phyloP scores from a whole-genome alignment of 2,888 invertebrate genomes.

The Lithophane leautieri region DNA sequence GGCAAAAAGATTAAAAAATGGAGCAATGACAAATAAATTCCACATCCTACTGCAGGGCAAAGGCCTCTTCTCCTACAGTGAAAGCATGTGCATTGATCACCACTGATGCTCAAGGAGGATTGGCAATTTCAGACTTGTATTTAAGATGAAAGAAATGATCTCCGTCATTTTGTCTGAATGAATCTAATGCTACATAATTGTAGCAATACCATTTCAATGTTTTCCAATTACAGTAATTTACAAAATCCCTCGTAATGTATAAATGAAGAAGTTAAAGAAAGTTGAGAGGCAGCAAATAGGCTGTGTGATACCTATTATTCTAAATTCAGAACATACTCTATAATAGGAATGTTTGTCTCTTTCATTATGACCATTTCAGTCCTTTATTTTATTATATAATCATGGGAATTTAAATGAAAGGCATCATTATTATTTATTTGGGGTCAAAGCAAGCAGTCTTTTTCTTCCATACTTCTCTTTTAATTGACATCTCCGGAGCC shows the following conservation, averaged over 20 bases:
- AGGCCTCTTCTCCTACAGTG: not conserved
- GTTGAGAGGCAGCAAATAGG: not conserved
- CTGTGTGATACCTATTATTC: not conserved
- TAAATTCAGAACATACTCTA: not conserved
- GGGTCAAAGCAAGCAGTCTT: not conserved
- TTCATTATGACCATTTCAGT: not conserved
- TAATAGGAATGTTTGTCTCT: not conserved
- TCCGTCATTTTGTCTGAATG: not conserved
- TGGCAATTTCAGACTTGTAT: not conserved
- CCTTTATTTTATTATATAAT: not conserved
- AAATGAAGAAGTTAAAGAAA: not conserved
- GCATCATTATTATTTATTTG: not conserved
- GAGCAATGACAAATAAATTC: too few species aligned
- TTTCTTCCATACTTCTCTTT: not conserved
- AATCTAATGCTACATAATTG: not conserved
- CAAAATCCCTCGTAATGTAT: not conserved
- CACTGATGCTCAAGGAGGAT: not conserved
- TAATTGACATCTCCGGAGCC: not conserved
- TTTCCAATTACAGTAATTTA: not conserved
- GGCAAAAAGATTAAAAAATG: too few species aligned
- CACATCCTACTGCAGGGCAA: too few species aligned
- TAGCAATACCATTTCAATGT: not conserved
- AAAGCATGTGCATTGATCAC: not conserved
- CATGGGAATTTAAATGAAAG: not conserved
- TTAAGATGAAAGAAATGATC: not conserved